Evolutionary conservation across 2,113 vertebrate genomes (phyloP), one percentile per base, ranked within the genome.

Genomic region (Suncus etruscus): DNA sequence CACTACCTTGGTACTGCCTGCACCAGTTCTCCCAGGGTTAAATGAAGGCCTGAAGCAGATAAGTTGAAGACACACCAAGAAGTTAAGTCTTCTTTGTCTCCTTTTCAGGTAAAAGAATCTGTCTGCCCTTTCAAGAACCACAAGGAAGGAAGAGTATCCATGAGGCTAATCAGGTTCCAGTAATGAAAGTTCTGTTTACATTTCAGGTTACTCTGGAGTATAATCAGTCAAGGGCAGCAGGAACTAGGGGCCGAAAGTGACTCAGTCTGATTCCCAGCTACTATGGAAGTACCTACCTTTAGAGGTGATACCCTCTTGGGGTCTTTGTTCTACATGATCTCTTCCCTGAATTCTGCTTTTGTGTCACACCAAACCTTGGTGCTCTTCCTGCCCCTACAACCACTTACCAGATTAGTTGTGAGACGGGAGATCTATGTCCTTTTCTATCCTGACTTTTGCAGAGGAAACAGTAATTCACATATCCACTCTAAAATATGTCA

Each of bases 401-500:
- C 86, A 70, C 32, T 84, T 93, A 86, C 61, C 74, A 81, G 9
- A 70, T 58, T 89, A 1, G 22, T 81, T 92, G 50, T 72, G 61
- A 94, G 85, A 92, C 90, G 39, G 50, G 6, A 73, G 22, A 11
- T 39, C 27, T 4, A 1, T 83, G 16, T 86, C 32, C 22, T 89
- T 93, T 87, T 51, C 18, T 15, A 75, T 58, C 83, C 29, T 95
- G 77, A 83, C 63, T 83, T 65, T 65, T 66, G 65, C 24, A 66
- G 24, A 66, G 6, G 65, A 66, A 29, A 66, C 65, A 66, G 27
- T 94, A 78, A 89, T 65, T 81, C 74, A 93, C 32, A 89, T 8
- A 87, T 39, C 39, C 73, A 83, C 61, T 92, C 91, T 66, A 89
- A 31, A 91, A 82, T 66, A 85, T 82, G 89, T 84, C 66, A 89